A percentile compares a stretch with the other conserved stretches of the same genome.
phyloP scores from a whole-genome alignment of 1,140 invertebrate species.

The Tetraneura akinire region DNA sequence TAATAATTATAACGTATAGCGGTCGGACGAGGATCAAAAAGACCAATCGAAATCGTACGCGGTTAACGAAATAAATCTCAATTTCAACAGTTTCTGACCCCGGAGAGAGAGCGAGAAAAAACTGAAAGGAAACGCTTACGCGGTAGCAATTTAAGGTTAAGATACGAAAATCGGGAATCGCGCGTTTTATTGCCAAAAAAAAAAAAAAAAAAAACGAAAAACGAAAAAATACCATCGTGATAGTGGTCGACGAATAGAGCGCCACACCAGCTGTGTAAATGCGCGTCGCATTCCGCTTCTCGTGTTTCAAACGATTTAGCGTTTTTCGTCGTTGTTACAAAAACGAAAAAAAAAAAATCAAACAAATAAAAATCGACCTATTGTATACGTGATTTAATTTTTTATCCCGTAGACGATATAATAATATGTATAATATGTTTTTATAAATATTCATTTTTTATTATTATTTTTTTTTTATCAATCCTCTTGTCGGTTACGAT shows the following conservation, averaged over 20 bases:
- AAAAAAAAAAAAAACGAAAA: neutral
- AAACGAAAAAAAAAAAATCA: no score
- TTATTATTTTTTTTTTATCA: no score
- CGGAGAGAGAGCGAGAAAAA: neutral
- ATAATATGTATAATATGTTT: no score
- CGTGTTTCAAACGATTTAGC: neutral
- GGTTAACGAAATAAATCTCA: neutral
- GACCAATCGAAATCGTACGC: neutral
- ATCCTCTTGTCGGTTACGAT: no score
- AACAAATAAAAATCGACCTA: no score
- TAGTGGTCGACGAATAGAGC: no score
- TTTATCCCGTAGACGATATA: no score
- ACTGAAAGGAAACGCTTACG: neutral
- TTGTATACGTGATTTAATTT: no score
- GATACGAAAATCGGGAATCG: neutral
- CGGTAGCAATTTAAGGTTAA: neutral
- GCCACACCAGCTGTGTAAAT: neutral
- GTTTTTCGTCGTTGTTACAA: neutral
- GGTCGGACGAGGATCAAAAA: no score
- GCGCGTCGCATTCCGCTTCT: neutral
- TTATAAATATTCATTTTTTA: no score
- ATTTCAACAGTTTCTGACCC: neutral
- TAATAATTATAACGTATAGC: no score
- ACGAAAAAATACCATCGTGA: no score
- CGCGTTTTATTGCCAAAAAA: constrained; percentile 5